Evolutionary conservation across 2,113 vertebrate species (phyloP).

Genomic region (Dolichotis patagonum): DNA sequence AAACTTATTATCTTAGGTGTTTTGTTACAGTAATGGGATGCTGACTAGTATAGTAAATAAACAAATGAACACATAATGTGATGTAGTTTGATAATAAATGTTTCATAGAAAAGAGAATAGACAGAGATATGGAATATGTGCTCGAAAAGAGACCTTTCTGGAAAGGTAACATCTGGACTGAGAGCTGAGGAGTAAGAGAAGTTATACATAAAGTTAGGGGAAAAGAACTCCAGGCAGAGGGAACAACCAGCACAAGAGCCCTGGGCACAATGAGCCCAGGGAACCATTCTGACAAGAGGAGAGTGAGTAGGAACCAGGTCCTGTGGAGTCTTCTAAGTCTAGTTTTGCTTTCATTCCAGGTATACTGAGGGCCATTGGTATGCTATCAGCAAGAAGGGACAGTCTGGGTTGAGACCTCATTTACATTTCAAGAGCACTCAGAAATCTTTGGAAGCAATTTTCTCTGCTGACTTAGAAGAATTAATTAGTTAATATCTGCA

Average conservation of each 20-base stretch:
- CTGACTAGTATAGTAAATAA: background rate
- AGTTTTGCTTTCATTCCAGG: background rate
- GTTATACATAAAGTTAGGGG: background rate
- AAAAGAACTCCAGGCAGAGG: background rate
- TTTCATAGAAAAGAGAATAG: background rate
- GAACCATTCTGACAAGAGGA: background rate
- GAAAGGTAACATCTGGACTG: background rate
- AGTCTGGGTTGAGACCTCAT: conserved; percentile 33
- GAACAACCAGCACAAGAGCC: background rate
- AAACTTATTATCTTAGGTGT: background rate
- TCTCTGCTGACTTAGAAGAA: conserved; percentile 65
- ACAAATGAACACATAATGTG: background rate
- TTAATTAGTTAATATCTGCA: conserved; percentile 77
- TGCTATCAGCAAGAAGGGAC: background rate
- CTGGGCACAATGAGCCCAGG: background rate
- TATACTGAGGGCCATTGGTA: fast-evolving
- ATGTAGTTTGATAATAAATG: background rate
- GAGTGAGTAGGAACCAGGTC: too few species aligned
- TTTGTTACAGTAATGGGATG: background rate
- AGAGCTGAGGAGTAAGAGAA: background rate
- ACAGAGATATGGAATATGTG: background rate
- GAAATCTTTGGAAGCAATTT: conserved; percentile 63
- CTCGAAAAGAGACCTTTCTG: background rate
- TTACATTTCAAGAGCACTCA: conserved; percentile 70
- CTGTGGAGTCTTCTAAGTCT: fast-evolving